Evolutionary conservation across 2,888 invertebrate species (phyloP).

Genomic region (Spatulosminthurus flaviceps): DNA sequence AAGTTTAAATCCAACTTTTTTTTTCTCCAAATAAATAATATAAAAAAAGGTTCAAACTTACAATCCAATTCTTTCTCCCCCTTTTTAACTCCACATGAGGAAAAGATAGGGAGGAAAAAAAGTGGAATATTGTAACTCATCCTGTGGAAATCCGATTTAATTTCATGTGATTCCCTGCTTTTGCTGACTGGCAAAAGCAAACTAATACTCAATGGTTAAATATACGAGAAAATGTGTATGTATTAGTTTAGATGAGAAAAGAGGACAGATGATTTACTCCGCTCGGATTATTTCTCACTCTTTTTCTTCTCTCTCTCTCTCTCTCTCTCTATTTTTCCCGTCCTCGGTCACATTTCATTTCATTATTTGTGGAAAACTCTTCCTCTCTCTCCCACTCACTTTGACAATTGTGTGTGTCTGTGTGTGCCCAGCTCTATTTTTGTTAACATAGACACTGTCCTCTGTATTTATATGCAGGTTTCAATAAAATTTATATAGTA

Average conservation of each 20-base stretch:
- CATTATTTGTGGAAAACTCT: conserved; percentile 21
- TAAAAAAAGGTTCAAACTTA: background rate
- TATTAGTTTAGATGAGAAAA: conserved; percentile 30
- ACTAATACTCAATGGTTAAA: too few relatives aligned
- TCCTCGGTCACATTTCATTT: conserved; percentile 38
- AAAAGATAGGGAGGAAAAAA: background rate
- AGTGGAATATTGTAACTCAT: conserved; percentile 35
- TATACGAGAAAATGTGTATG: conserved; percentile 3
- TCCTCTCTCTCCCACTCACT: conserved; percentile 28
- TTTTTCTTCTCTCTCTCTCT: conserved; percentile 28
- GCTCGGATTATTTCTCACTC: conserved; percentile 45
- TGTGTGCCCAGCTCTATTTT: background rate
- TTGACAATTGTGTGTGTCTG: background rate
- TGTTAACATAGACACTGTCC: background rate
- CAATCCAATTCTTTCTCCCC: background rate
- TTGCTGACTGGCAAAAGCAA: too few relatives aligned
- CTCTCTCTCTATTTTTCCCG: conserved; percentile 9
- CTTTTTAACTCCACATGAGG: background rate
- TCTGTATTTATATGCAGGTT: background rate
- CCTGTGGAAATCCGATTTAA: conserved; percentile 46
- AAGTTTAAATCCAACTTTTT: too few relatives aligned
- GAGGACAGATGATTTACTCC: conserved; percentile 49
- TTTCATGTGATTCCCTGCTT: conserved; percentile 33
- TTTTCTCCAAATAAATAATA: too few relatives aligned
- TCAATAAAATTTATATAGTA: background rate